phyloP scores from a whole-genome alignment of 2,888 invertebrate species.

The Catotricha subobsoleta region DNA sequence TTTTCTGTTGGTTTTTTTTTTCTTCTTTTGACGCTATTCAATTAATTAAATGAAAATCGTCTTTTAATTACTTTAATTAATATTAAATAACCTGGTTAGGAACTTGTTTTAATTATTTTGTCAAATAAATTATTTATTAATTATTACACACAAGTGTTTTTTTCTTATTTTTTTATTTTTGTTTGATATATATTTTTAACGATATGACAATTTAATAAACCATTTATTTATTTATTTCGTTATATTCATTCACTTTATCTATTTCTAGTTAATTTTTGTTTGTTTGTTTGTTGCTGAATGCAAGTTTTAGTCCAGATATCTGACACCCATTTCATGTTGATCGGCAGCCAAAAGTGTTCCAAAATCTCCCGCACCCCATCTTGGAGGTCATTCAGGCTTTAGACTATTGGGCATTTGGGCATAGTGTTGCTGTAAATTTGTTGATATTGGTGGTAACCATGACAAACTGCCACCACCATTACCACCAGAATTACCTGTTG shows the following conservation, averaged over 20 bases:
- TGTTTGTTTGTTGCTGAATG: background rate
- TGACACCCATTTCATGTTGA: background rate
- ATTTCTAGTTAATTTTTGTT: background rate
- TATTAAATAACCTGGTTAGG: no score
- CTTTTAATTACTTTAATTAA: no score
- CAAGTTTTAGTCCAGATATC: background rate
- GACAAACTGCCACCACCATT: conserved; percentile 30
- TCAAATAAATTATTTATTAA: background rate
- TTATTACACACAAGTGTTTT: conserved; percentile 1
- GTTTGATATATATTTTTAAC: background rate
- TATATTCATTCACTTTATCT: background rate
- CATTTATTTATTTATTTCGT: background rate
- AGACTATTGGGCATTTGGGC: conserved; percentile 12
- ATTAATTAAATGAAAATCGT: no score
- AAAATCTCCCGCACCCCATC: conserved; percentile 2
- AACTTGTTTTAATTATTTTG: no score
- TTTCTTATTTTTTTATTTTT: background rate
- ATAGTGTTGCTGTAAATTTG: conserved; percentile 13
- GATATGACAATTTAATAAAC: background rate
- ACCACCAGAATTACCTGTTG: conserved; percentile 40
- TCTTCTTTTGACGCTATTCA: no score
- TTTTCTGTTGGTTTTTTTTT: no score
- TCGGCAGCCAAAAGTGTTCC: conserved; percentile 2
- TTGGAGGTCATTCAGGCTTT: conserved; percentile 23
- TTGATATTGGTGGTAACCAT: conserved; percentile 3